A percentile compares a stretch with the other conserved stretches of the same genome.
These are phyloP conservation scores for Chelonus insularis DNA, from an alignment of 1,140 invertebrate species.

Conservation along the genomic window DNA sequence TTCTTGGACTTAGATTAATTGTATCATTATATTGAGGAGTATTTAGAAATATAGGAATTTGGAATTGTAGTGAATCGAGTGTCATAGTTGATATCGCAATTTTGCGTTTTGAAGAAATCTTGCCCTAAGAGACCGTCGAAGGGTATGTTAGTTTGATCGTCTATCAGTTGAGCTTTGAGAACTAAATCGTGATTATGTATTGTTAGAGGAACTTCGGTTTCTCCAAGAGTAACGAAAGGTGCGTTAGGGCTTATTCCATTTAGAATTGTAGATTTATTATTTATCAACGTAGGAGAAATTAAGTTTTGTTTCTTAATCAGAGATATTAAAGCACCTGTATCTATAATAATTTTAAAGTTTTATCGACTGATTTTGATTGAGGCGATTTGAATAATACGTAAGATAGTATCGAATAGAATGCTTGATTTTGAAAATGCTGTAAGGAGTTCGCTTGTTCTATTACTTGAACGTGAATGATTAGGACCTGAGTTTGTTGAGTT, in stretches of 20 bases:
- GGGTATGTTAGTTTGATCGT: slow-evolving; percentile 18
- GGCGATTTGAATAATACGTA: slow-evolving; percentile 19
- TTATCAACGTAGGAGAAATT: background rate
- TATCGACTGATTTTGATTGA: background rate
- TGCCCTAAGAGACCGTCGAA: slow-evolving; percentile 19
- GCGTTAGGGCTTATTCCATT: slow-evolving; percentile 19
- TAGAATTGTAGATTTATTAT: slow-evolving; percentile 15
- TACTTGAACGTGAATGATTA: too few species aligned
- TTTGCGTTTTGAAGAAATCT: slow-evolving; percentile 12
- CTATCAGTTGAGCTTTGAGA: slow-evolving; percentile 14
- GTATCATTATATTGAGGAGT: slow-evolving; percentile 3
- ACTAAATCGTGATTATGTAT: slow-evolving; percentile 9
- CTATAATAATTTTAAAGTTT: slow-evolving; percentile 24
- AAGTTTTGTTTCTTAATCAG: slow-evolving; percentile 19
- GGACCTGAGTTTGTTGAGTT: too few species aligned
- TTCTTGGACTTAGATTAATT: background rate
- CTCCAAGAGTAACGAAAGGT: slow-evolving; percentile 15
- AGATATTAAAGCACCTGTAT: slow-evolving; percentile 25
- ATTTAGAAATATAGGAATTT: slow-evolving; percentile 12
- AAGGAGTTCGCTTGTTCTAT: too few species aligned
- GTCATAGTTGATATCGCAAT: background rate
- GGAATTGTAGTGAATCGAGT: background rate
- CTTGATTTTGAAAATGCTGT: too few species aligned
- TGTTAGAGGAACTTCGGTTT: slow-evolving; percentile 9
- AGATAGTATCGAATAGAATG: too few species aligned